A percentile compares a stretch with the other conserved stretches of the same genome.
These are phyloP conservation scores for Pegoplata infirma DNA, from an alignment of 2,888 invertebrate species.

Conservation along the genomic window DNA sequence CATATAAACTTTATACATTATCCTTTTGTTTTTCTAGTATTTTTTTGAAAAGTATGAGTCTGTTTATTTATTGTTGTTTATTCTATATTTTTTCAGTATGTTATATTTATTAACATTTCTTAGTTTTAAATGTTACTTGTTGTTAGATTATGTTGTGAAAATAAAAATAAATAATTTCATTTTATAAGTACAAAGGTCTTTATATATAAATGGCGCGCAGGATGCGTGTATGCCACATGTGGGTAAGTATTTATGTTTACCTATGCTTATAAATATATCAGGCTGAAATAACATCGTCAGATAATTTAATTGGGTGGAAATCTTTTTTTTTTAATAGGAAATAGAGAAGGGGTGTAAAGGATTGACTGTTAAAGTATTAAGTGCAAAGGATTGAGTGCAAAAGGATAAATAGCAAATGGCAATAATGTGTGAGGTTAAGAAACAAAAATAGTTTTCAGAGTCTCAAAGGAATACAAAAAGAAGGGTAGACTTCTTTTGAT, in stretches of 20 bases:
- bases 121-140: background rate
- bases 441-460: background rate
- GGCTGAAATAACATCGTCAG: background rate
- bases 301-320: constrained; percentile 28
- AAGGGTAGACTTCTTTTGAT: background rate
- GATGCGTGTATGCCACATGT: background rate
- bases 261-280: background rate
- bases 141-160: background rate
- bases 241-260: background rate
- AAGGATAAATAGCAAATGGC: background rate
- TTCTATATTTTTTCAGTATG: background rate
- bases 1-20: background rate
- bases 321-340: too few relatives aligned
- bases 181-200: background rate
- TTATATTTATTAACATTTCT: background rate
- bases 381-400: too few relatives aligned
- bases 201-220: background rate
- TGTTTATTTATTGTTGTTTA: background rate
- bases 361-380: too few relatives aligned
- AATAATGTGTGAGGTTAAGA: background rate
- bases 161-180: background rate
- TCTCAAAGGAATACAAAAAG: background rate
- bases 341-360: background rate
- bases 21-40: background rate
- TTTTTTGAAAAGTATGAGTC: background rate